A percentile compares a stretch with the other conserved stretches of the same genome.
Conservation (phyloP, 2,888 invertebrate species). For the Nomada ruficornis region DNA sequence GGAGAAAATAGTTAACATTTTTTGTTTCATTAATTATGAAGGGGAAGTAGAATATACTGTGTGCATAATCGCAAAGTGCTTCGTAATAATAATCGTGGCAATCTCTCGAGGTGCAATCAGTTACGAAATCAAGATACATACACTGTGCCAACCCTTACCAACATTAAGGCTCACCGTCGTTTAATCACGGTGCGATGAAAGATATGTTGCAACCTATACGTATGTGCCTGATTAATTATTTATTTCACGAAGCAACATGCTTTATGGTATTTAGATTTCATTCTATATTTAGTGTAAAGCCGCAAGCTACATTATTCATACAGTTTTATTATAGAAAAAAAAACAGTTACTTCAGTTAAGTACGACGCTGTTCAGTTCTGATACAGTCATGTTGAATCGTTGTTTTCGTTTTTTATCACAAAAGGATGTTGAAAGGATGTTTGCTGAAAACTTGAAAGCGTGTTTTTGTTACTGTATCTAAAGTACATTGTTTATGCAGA, state of each 20-base stretch:
- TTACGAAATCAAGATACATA: constrained; percentile 1
- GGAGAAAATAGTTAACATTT: constrained; percentile 52
- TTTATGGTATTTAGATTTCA: background rate
- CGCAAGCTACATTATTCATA: background rate
- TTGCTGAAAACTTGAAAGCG: background rate
- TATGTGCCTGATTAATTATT: background rate
- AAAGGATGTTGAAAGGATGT: background rate
- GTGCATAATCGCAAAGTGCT: background rate
- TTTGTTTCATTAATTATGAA: constrained; percentile 72
- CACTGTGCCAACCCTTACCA: background rate
- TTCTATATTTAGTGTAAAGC: background rate
- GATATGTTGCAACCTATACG: background rate
- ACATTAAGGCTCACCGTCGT: background rate
- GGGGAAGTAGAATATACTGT: background rate
- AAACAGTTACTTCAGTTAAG: background rate
- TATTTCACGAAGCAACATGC: background rate
- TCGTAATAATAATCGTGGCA: background rate
- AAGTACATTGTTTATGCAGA: constrained; percentile 1
- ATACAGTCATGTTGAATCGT: no score
- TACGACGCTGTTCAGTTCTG: no score
- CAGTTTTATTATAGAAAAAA: background rate
- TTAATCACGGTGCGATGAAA: background rate
- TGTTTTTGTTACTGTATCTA: background rate
- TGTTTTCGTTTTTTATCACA: background rate
- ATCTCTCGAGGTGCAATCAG: background rate